These are phyloP conservation scores for Micromesistius poutassou DNA, from an alignment of 2,797 vertebrate genomes.

Conservation along the genomic window DNA sequence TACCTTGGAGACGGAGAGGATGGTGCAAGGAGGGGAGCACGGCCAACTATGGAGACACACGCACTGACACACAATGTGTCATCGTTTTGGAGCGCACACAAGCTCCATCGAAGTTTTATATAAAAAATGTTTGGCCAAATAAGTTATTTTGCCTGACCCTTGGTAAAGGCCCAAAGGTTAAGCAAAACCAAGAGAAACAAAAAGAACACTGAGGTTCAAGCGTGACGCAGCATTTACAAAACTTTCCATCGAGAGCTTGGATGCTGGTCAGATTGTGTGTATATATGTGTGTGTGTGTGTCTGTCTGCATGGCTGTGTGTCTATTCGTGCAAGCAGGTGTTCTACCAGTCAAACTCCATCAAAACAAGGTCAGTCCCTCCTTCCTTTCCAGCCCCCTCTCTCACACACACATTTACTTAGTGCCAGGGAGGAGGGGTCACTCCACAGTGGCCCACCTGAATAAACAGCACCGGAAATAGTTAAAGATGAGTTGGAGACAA, in stretches of 20 bases:
- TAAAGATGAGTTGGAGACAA: constrained; percentile 61
- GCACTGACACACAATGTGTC: neutral
- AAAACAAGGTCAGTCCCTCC: constrained; percentile 62
- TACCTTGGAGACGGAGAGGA: constrained; percentile 10
- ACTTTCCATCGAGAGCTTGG: neutral
- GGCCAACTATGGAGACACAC: neutral
- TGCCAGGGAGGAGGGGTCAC: constrained; percentile 46
- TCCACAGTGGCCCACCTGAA: constrained; percentile 85
- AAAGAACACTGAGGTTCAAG: neutral
- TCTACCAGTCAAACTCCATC: constrained; percentile 47
- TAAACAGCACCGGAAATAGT: constrained; percentile 85
- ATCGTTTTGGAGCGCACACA: neutral
- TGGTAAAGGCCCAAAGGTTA: neutral
- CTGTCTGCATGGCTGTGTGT: constrained; percentile 4
- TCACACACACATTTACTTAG: constrained; percentile 40
- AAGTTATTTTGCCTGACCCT: neutral
- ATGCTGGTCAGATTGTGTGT: neutral
- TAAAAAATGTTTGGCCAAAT: no score
- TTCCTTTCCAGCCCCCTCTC: constrained; percentile 41
- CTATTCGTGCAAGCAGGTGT: constrained; percentile 51
- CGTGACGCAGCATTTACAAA: constrained; percentile 1
- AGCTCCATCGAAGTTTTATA: no score
- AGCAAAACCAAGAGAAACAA: neutral
- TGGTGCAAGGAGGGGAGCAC: neutral
- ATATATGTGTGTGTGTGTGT: no score